phyloP scores from a whole-genome alignment of 37 sponge, comb jelly and placozoan species.

The Eunapius fragilis region DNA sequence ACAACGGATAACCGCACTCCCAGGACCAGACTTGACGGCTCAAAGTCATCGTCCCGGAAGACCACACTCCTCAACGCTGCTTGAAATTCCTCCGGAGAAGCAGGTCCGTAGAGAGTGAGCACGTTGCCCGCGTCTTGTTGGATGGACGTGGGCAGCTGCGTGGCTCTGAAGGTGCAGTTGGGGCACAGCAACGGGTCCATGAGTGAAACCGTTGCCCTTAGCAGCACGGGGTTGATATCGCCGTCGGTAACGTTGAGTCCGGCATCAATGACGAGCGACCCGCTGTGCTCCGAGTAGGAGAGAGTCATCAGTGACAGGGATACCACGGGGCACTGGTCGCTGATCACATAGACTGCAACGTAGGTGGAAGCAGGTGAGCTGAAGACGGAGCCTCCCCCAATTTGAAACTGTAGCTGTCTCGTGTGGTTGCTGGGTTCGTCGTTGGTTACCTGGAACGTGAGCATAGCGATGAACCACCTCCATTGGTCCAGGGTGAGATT shows the following conservation, averaged over 20 bases:
- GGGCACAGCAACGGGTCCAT: conserved; percentile 8
- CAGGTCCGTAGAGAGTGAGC: conserved; percentile 54
- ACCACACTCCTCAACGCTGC: conserved; percentile 39
- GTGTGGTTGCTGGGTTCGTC: conserved; percentile 75
- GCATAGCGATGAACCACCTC: conserved; percentile 45
- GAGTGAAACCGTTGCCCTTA: conserved; percentile 15
- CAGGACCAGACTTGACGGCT: conserved; percentile 38
- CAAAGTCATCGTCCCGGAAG: conserved; percentile 42
- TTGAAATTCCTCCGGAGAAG: conserved; percentile 36
- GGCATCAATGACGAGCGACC: conserved; percentile 1
- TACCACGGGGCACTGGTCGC: conserved; percentile 71
- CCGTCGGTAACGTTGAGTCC: conserved; percentile 34
- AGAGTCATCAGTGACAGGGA: not conserved
- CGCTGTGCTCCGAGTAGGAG: conserved; percentile 47
- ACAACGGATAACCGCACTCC: conserved; percentile 26
- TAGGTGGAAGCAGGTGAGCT: conserved; percentile 41
- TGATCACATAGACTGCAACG: conserved; percentile 48
- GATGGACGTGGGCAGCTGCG: not conserved
- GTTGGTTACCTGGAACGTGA: conserved; percentile 50
- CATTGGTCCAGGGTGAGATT: conserved; percentile 41
- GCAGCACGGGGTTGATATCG: conserved; percentile 28
- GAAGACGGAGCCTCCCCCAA: conserved; percentile 24
- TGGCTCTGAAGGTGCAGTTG: conserved; percentile 13
- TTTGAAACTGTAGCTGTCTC: conserved; percentile 41
- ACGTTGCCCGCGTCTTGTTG: not conserved